Evolutionary conservation across 2,113 vertebrate genomes (phyloP), one percentile per base, ranked within the genome.

Genomic region (Poecile atricapillus): DNA sequence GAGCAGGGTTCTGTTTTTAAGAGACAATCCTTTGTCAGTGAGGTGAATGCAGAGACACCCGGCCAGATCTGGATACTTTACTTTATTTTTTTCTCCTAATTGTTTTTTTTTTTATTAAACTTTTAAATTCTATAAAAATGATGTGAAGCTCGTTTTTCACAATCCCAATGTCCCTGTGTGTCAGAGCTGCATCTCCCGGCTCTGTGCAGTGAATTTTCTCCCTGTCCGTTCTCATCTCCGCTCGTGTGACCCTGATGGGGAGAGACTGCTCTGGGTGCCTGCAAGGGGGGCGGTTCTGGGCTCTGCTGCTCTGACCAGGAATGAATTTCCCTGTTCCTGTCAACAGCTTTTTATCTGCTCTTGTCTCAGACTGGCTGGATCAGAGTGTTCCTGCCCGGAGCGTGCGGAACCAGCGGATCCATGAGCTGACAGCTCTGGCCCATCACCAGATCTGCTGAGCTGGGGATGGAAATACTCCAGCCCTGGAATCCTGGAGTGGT

Each of bases 291-390:
- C 3, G 9, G n/a, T 7, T 39, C 52, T 44, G 75, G 31, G 52
- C 33, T 0, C 0, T 1, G 28, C 2, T 75, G 70, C 35, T 64
- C 83, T 8, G 30, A 19, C 63, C 49, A 10, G 20, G 16, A 22
- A 52, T 37, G 33, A 44, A 58, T 81, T 79, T 89, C 31, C 24
- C 39, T 52, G 12, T 44, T 89, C 39, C 68, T 80, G 31, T 35
- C 64, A 49, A 17, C 8, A 28, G n/a, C 37, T 68, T 55, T 85
- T 55, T 27, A 21, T 69, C 41, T 52, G 58, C 63, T 83, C 11
- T 14, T 27, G 4, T 7, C 35, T 33, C 7, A 64, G 76, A 2
- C 53, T 27, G n/a, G 2, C 28, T 11, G 8, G 16, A 71, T n/a
- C 30, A 5, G 18, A 1, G 5, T 11, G 23, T 15, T 91, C n/a